phyloP scores from a whole-genome alignment of 1,140 invertebrate species.

The Penaeus japonicus region DNA sequence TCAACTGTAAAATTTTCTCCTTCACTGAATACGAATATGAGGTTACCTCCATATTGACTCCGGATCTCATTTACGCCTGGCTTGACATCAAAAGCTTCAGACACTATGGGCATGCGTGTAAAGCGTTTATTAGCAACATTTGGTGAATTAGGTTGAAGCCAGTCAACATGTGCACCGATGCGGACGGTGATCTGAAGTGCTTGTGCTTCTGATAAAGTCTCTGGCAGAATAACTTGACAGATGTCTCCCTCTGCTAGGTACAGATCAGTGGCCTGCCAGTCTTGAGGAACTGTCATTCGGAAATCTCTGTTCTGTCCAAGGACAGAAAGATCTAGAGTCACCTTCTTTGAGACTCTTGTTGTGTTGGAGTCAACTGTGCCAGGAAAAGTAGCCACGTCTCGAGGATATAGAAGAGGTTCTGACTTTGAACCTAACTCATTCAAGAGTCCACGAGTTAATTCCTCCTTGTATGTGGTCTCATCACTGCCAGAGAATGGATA shows the following conservation, averaged over 20 bases:
- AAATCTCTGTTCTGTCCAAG: neutral
- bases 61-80: constrained; percentile 13
- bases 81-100: constrained; percentile 20
- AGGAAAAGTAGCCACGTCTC: constrained; percentile 7
- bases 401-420: neutral
- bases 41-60: constrained; percentile 30
- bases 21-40: constrained; percentile 20
- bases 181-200: constrained; percentile 26
- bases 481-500: constrained; percentile 2
- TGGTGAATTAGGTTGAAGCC: neutral
- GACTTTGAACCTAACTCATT: constrained; percentile 6
- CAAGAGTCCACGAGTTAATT: constrained; percentile 14
- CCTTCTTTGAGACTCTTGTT: neutral
- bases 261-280: constrained; percentile 28
- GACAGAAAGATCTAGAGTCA: neutral
- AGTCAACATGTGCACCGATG: constrained; percentile 26
- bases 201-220: neutral
- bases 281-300: constrained; percentile 27
- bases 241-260: constrained; percentile 11
- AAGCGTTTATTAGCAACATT: neutral
- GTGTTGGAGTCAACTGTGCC: neutral
- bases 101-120: constrained; percentile 21
- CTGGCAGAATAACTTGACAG: constrained; percentile 2
- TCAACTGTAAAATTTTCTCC: neutral
- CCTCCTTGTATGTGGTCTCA: neutral